Percentiles rank a stretch among this genome's conserved stretches.
Evolutionary conservation across 2,797 vertebrate species (phyloP).

Genomic region (Acipenser ruthenus): DNA sequence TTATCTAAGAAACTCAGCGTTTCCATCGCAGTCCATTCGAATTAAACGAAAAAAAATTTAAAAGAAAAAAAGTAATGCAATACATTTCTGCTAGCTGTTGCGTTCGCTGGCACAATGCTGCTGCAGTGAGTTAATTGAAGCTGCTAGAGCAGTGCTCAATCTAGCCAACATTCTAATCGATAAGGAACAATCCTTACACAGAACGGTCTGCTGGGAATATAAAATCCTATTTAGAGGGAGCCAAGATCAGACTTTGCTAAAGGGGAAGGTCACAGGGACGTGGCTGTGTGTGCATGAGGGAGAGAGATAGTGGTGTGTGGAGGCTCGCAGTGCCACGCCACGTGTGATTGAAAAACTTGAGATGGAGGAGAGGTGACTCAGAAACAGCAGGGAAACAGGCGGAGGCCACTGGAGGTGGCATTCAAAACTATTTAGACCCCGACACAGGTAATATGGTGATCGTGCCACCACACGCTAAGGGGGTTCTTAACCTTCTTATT

Average conservation of each 20-base stretch:
- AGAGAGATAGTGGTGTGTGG: neutral
- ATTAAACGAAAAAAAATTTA: too few relatives aligned
- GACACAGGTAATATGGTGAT: too few relatives aligned
- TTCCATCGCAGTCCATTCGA: too few relatives aligned
- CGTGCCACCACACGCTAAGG: too few relatives aligned
- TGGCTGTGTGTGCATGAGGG: neutral
- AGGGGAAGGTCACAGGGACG: slow-evolving; percentile 10
- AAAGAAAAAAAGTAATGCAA: neutral
- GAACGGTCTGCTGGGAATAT: neutral
- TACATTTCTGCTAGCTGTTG: neutral
- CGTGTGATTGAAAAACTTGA: too few relatives aligned
- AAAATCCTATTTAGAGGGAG: slow-evolving; percentile 5
- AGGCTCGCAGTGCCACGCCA: neutral
- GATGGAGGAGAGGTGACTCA: too few relatives aligned
- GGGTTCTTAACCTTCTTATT: too few relatives aligned
- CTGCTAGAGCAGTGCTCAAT: neutral
- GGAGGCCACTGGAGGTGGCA: too few relatives aligned
- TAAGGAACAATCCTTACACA: slow-evolving; percentile 6
- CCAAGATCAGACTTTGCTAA: slow-evolving; percentile 1
- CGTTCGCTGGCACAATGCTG: neutral
- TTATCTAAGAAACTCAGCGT: neutral
- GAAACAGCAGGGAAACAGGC: too few relatives aligned
- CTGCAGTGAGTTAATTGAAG: slow-evolving; percentile 1
- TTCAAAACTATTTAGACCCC: too few relatives aligned
- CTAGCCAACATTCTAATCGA: slow-evolving; percentile 7